These are phyloP conservation scores for Cetoscarus ocellatus DNA, from an alignment of 2,797 vertebrate species.

Conservation along the genomic window DNA sequence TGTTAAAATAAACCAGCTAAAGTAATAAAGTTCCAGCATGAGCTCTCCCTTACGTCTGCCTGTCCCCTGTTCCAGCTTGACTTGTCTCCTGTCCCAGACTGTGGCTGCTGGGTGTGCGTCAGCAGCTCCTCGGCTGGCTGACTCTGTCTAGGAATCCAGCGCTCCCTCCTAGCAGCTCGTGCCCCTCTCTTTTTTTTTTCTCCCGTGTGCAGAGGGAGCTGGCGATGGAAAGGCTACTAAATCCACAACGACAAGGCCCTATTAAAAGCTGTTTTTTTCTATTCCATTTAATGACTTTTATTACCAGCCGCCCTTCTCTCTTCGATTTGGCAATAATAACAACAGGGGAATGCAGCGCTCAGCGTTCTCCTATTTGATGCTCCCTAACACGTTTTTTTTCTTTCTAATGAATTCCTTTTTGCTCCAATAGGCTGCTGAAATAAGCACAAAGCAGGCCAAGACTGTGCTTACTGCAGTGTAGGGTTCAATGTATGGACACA, in stretches of 20 bases:
- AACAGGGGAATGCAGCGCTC: constrained; percentile 82
- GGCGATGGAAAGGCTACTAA: constrained; percentile 75
- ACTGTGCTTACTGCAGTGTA: constrained; percentile 64
- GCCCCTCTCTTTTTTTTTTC: constrained; percentile 41
- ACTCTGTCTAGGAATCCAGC: constrained; percentile 78
- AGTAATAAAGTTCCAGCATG: constrained; percentile 73
- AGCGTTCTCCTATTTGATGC: constrained; percentile 78
- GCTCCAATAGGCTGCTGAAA: constrained; percentile 82
- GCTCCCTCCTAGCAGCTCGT: constrained; percentile 73
- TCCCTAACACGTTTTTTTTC: constrained; percentile 62
- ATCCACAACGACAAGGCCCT: constrained; percentile 81
- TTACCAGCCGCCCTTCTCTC: constrained; percentile 74
- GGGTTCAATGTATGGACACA: constrained; percentile 48
- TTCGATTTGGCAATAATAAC: constrained; percentile 85
- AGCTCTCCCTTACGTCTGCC: constrained; percentile 66
- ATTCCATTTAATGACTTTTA: constrained; percentile 85
- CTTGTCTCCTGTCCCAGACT: constrained; percentile 82
- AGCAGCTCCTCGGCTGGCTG: constrained; percentile 76
- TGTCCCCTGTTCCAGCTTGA: constrained; percentile 67
- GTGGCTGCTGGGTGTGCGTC: constrained; percentile 81
- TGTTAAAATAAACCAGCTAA: constrained; percentile 76
- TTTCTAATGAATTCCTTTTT: constrained; percentile 82
- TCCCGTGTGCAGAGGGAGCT: constrained; percentile 44
- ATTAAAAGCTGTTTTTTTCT: constrained; percentile 79
- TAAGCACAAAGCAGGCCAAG: constrained; percentile 74